Evolutionary conservation across 2,888 invertebrate genomes (phyloP).

Genomic region (Tenthredo scrophulariae): DNA sequence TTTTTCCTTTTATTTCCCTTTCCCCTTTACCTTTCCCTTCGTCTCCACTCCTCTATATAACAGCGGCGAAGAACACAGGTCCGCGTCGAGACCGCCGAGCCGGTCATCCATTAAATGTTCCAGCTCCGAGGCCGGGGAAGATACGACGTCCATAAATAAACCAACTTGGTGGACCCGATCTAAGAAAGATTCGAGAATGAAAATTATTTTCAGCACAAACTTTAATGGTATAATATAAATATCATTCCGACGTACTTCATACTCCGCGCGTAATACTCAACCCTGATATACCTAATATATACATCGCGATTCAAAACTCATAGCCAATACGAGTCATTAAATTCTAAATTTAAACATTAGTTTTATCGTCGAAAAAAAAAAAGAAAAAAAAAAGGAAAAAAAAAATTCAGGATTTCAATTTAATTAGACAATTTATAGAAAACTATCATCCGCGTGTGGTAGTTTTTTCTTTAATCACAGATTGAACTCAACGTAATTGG

Average conservation of each 20-base stretch:
- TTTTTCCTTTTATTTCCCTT: conserved; percentile 36
- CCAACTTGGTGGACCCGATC: conserved; percentile 74
- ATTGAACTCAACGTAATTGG: not conserved
- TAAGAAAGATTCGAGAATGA: conserved; percentile 71
- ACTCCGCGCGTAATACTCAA: not conserved
- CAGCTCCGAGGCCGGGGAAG: conserved; percentile 67
- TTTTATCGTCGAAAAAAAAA: not conserved
- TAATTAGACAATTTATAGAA: not conserved
- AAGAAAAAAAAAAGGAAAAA: no score
- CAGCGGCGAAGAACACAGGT: conserved; percentile 76
- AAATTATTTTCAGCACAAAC: conserved; percentile 63
- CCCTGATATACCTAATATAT: not conserved
- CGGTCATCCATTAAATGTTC: conserved; percentile 76
- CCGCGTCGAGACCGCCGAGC: conserved; percentile 70
- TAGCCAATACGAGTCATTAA: not conserved
- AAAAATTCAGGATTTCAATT: not conserved
- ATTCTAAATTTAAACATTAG: not conserved
- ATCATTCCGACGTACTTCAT: not conserved
- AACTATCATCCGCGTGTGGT: not conserved
- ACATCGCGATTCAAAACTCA: not conserved
- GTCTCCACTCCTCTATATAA: conserved; percentile 34
- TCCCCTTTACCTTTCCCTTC: conserved; percentile 37
- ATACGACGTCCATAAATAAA: conserved; percentile 77
- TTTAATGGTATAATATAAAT: conserved; percentile 49
- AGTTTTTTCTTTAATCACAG: not conserved